These are phyloP conservation scores for Diglossa cyanea DNA, from an alignment of 2,797 vertebrate genomes.

Conservation along the genomic window DNA sequence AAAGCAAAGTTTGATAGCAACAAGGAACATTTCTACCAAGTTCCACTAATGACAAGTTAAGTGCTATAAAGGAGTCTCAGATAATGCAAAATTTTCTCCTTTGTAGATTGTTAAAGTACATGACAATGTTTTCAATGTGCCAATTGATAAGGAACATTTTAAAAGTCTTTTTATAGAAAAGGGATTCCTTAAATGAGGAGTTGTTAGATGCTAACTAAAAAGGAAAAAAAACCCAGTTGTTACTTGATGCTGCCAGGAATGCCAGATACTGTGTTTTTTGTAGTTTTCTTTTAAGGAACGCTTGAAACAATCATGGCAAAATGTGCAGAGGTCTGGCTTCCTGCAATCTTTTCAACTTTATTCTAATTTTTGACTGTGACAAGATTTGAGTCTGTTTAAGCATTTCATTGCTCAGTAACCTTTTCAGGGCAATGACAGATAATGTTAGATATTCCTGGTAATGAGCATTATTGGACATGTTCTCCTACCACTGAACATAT, in stretches of 20 bases:
- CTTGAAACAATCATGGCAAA: not conserved
- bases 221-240: rapidly evolving
- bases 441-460: not conserved
- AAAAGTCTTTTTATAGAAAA: not conserved
- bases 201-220: not conserved
- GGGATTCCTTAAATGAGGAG: not conserved
- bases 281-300: not conserved
- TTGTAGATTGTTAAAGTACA: not conserved
- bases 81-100: not conserved
- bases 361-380: not conserved
- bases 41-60: not conserved
- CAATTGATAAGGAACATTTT: not conserved
- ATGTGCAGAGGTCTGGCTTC: not conserved
- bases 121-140: not conserved
- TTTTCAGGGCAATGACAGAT: not conserved
- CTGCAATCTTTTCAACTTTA: not conserved
- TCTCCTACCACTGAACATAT: not conserved
- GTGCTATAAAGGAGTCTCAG: not conserved
- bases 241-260: not conserved
- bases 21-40: not conserved
- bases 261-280: not conserved
- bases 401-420: not conserved
- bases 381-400: not conserved
- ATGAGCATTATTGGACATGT: not conserved
- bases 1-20: not conserved